Conservation (phyloP, 2,888 invertebrate species). For the Sarcophaga subvicina region DNA sequence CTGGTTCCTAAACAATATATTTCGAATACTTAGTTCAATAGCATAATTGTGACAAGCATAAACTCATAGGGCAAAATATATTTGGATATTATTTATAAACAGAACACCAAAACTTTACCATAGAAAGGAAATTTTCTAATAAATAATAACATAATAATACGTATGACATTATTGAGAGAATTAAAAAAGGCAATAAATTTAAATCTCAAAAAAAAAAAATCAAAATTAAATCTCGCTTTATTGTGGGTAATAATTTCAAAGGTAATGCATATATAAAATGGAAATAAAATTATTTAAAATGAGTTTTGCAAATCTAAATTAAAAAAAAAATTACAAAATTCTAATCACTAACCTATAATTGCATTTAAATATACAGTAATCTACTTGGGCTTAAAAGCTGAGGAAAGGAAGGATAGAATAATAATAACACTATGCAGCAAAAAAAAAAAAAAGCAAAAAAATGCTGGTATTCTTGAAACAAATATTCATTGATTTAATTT, state of each 20-base stretch:
- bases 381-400: conserved; percentile 43
- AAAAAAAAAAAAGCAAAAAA: background rate
- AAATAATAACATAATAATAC: background rate
- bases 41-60: conserved; percentile 19
- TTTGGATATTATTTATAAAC: background rate
- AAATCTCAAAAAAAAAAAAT: background rate
- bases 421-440: background rate
- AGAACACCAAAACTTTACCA: conserved; percentile 46
- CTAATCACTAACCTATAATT: conserved; percentile 58
- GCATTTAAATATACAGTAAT: conserved; percentile 35
- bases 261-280: too few species aligned
- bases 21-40: conserved; percentile 11
- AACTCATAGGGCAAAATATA: background rate
- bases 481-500: conserved; percentile 27
- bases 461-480: background rate
- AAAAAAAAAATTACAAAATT: conserved; percentile 24
- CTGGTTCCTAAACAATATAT: conserved; percentile 4
- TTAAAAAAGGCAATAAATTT: background rate
- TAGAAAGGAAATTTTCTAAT: background rate
- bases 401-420: conserved; percentile 54
- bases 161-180: too few species aligned
- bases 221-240: background rate
- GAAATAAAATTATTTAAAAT: background rate
- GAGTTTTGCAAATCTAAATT: background rate
- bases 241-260: too few species aligned